phyloP scores from a whole-genome alignment of 2,888 invertebrate genomes.

The Ceratothoa steindachneri region DNA sequence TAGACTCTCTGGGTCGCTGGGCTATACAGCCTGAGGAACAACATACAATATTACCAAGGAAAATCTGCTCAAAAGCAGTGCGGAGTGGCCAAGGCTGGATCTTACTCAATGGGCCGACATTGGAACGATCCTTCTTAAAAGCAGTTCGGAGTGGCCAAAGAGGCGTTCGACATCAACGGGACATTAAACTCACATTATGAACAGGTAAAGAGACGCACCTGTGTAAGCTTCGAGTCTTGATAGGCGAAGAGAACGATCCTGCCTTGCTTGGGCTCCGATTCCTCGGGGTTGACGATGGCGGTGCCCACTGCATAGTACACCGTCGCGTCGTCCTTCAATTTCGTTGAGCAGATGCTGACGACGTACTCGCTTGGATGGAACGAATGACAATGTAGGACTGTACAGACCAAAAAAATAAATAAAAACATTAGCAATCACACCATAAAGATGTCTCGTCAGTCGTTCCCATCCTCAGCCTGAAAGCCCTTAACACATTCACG shows the following conservation, averaged over 20 bases:
- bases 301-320: slow-evolving; percentile 94
- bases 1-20: no score
- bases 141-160: no score
- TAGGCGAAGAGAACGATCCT: slow-evolving; percentile 71
- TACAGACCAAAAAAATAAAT: neutral
- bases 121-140: no score
- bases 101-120: no score
- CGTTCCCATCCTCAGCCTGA: neutral
- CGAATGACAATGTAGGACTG: slow-evolving; percentile 88
- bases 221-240: slow-evolving; percentile 72
- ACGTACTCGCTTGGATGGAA: slow-evolving; percentile 86
- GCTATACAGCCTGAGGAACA: no score
- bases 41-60: no score
- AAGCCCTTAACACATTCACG: neutral
- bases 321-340: slow-evolving; percentile 82
- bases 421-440: neutral
- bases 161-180: no score
- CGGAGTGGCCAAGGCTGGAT: no score
- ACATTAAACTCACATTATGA: no score
- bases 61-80: no score
- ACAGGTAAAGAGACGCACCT: slow-evolving; percentile 66
- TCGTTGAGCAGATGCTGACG: slow-evolving; percentile 82
- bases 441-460: neutral
- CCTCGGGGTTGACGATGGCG: slow-evolving; percentile 88
- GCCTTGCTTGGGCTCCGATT: slow-evolving; percentile 81